Evolutionary conservation across 2,113 vertebrate species (phyloP).

Genomic region (Dolichotis patagonum): DNA sequence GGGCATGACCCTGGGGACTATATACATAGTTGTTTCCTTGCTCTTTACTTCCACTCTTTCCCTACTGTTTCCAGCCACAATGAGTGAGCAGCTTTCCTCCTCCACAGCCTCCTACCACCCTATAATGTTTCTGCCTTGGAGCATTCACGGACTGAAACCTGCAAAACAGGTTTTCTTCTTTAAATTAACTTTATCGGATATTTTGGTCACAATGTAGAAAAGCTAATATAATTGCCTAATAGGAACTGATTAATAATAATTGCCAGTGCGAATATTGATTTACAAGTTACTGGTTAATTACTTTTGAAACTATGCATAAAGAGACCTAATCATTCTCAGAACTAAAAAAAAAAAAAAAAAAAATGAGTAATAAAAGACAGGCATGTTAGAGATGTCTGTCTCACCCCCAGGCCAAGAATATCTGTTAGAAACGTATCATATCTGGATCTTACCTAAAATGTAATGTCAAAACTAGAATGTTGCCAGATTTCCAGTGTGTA

Average conservation of each 20-base stretch:
- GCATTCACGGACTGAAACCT: neutral
- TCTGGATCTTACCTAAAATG: constrained; percentile 22
- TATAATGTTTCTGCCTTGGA: neutral
- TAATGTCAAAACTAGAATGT: neutral
- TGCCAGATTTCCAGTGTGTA: constrained; percentile 33
- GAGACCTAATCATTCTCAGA: neutral
- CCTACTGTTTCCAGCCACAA: neutral
- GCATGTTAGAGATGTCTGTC: neutral
- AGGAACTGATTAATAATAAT: neutral
- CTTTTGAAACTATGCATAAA: constrained; percentile 25
- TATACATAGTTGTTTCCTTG: neutral
- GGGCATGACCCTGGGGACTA: neutral
- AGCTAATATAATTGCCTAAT: neutral
- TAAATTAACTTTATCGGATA: neutral
- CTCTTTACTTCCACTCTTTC: neutral
- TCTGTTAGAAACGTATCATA: neutral
- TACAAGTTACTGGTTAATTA: neutral
- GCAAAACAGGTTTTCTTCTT: neutral
- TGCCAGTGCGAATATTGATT: neutral
- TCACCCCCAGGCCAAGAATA: constrained; percentile 1
- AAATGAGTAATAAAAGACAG: constrained; percentile 5
- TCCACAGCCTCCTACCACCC: neutral
- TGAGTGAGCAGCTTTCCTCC: neutral
- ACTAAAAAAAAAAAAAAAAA: neutral
- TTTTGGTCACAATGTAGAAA: neutral